Evolutionary conservation across 2,113 vertebrate species (phyloP).

Genomic region (Mesembrinibis cayennensis): DNA sequence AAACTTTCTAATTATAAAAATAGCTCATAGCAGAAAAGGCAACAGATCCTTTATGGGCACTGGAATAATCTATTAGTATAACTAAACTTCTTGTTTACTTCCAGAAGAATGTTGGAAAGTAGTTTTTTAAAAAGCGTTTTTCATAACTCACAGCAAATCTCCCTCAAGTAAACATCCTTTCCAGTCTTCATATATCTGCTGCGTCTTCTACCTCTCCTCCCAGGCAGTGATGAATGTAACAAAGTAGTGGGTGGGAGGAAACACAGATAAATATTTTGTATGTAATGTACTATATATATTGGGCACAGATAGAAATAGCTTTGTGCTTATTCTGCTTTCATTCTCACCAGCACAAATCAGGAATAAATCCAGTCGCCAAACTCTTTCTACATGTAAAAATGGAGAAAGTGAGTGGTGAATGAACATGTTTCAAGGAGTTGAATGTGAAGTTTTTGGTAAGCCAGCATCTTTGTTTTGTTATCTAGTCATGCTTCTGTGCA

Average conservation of each 20-base stretch:
- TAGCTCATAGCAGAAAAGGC: background rate
- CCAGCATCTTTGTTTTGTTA: conserved; percentile 62
- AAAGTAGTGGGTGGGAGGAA: conserved; percentile 37
- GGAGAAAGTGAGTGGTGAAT: conserved; percentile 52
- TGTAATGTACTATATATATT: background rate
- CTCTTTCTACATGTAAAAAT: background rate
- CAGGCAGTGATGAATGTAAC: conserved; percentile 6
- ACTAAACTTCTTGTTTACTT: conserved; percentile 22
- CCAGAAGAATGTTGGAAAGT: background rate
- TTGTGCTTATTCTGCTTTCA: conserved; percentile 9
- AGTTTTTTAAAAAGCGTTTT: background rate
- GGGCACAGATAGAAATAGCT: conserved; percentile 11
- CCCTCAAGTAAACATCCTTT: conserved; percentile 24
- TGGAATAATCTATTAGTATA: background rate
- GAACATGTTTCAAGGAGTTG: background rate
- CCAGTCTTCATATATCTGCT: background rate
- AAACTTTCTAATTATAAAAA: background rate
- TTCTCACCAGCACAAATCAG: conserved; percentile 10
- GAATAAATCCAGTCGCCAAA: background rate
- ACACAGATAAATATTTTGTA: conserved; percentile 55
- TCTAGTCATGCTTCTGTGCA: conserved; percentile 62
- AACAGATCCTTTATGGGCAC: background rate
- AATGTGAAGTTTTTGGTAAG: conserved; percentile 13
- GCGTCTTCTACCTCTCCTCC: background rate
- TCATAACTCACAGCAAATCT: background rate